Evolutionary conservation across 2,113 vertebrate species (phyloP), one percentile per base, ranked within the genome.

Genomic region (Carollia perspicillata): DNA sequence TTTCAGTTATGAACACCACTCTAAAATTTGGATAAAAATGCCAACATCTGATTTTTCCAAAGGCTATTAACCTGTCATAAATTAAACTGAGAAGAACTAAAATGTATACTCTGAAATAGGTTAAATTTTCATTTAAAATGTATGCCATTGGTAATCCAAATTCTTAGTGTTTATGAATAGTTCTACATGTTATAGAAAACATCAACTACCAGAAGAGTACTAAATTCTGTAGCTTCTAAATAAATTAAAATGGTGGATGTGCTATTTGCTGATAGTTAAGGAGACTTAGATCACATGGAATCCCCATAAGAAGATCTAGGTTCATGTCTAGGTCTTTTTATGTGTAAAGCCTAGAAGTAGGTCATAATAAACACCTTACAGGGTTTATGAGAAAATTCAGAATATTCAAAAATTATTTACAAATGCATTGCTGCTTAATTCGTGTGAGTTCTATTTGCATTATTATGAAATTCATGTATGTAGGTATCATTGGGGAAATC

Each of bases 1-100:
- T 77, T 81, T 49, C 30, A 69, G 30, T 40, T 89, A 72, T 35
- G 23, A 49, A 93, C 87, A 88, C 10, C 8, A 77, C 44, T 86
- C 35, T 81, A 79, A 96, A 96, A 84, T n/a, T 94, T 69, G 3
- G 14, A 60, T 65, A 37, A 65, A 89, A 92, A 79, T 53, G 42
- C 2, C 88, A 75, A 26, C 12, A 69, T 18, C 28, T 2, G 28
- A 4, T 55, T 83, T 81, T 65, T 7, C 33, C 16, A 55, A 26
- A 47, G 65, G 9, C 18, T 89, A 33, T 53, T 93, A 49, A 65
- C 9, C 49, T 23, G 63, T 30, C 2, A 23, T 71, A 90, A 37
- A 20, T 78, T 9, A 84, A 78, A 60, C 18, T 8, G 80, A 16
- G 11, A 84, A 35, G 23, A 26, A 93, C 33, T 87, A 66, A 58